Base-by-base conservation (phyloP, 2,797 vertebrate genomes). In the Streptopelia turtur region DNA sequence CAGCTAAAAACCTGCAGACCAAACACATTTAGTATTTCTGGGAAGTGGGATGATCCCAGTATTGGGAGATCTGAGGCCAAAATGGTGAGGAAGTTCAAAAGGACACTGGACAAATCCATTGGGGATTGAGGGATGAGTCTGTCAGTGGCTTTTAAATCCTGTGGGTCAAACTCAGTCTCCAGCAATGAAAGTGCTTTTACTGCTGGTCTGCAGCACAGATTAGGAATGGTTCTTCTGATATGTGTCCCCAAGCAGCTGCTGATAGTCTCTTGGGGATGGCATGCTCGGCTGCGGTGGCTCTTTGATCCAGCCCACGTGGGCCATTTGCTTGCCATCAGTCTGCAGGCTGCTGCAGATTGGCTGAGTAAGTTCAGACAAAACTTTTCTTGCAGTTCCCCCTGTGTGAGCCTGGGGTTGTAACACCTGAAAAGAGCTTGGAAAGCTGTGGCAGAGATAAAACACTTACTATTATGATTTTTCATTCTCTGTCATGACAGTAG, bases 1-100 rank as follows among this genome's bases (percentile, higher is more conserved):
- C 84, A 91, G 92, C 83, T 94, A 31, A 92, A 89, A 96, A 50
- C 89, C 60, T 92, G 78, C 86, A 92, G 72, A 83, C 71, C 64
- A 90, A 94, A 85, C 3, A 5, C 31, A 57, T 87, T 90, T 53
- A 85, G 64, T 80, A 60, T 90, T 93, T 93, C 83, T 95, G 45
- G 80, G 81, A 95, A 96, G 76, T 49, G 57, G 57, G 56, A 77
- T 0, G 5, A 77, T 84, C 86, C 25, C 15, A 16, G 28, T 69
- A 31, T 47, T 66, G 66, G 63, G 37, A 79, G 72, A 88, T 60
- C 23, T 41, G 90, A 57, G 52, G 68, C 59, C 68, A 94, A 68
- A 86, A 80, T 43, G 16, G 13, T 66, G 60, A 90, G 85, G 43
- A 84, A 92, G 68, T 93, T 90, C 31, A 87, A 68, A 95, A 83